phyloP scores from a whole-genome alignment of 2,797 vertebrate species.

The Sebastes hubbsi region DNA sequence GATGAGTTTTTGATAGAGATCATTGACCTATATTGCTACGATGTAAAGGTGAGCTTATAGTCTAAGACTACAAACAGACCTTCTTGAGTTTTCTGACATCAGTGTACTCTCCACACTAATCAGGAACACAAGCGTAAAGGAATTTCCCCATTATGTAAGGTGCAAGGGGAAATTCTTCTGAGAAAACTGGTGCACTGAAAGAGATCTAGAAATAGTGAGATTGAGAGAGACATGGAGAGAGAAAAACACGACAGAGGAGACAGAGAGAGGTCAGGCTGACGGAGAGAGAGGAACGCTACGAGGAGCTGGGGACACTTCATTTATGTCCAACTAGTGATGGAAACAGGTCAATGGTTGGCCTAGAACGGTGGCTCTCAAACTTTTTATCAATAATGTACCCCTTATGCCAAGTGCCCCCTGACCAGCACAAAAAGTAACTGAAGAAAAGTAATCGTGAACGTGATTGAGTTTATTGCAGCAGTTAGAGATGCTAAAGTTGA shows the following conservation, averaged over 20 bases:
- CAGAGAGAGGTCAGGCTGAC: slow-evolving; percentile 1
- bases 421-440: background rate
- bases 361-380: background rate
- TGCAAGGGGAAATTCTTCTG: slow-evolving; percentile 46
- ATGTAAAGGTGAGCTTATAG: background rate
- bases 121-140: slow-evolving; percentile 70
- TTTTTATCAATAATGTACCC: background rate
- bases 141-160: slow-evolving; percentile 76
- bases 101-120: slow-evolving; percentile 43
- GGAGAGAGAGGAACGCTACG: background rate
- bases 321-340: background rate
- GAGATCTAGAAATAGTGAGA: slow-evolving; percentile 52
- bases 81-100: slow-evolving; percentile 16
- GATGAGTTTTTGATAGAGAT: background rate
- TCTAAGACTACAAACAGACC: background rate
- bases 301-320: background rate
- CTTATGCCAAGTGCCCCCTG: too few relatives aligned
- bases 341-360: background rate
- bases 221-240: slow-evolving; percentile 34
- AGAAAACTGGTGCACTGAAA: slow-evolving; percentile 42
- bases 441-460: too few relatives aligned
- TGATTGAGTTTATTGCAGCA: too few relatives aligned
- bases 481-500: too few relatives aligned
- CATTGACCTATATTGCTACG: background rate
- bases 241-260: slow-evolving; percentile 11